These are phyloP conservation scores for Maniola hyperantus DNA, from an alignment of 2,888 invertebrate species.

Conservation along the genomic window DNA sequence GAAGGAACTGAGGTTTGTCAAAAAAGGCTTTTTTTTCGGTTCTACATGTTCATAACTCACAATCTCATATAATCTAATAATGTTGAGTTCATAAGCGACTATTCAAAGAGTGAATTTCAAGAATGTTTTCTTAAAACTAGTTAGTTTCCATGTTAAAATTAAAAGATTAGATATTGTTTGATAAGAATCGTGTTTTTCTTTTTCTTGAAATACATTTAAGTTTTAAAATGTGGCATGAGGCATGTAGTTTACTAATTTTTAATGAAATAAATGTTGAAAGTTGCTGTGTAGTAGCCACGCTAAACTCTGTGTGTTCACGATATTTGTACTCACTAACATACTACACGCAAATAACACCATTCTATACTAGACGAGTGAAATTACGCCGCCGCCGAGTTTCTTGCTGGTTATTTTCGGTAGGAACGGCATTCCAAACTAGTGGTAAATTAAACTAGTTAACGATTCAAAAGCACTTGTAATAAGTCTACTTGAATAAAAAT, in stretches of 20 bases:
- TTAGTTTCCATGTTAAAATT: neutral
- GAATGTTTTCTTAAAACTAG: conserved; percentile 37
- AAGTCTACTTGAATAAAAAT: too few relatives aligned
- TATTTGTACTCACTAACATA: conserved; percentile 22
- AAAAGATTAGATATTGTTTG: neutral
- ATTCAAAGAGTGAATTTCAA: conserved; percentile 53
- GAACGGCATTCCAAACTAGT: too few relatives aligned
- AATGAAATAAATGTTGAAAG: conserved; percentile 11
- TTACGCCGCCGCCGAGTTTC: too few relatives aligned
- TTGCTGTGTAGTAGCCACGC: conserved; percentile 33
- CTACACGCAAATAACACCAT: conserved; percentile 10
- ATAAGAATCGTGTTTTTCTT: neutral
- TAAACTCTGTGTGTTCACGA: conserved; percentile 24
- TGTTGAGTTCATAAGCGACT: conserved; percentile 17
- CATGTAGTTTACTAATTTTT: conserved; percentile 54
- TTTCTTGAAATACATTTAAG: conserved; percentile 57
- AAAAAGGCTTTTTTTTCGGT: conserved; percentile 55
- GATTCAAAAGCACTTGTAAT: too few relatives aligned
- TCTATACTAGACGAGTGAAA: neutral
- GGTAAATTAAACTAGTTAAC: too few relatives aligned
- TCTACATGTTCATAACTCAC: conserved; percentile 39
- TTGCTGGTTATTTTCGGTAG: too few relatives aligned
- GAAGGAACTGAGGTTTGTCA: conserved; percentile 80
- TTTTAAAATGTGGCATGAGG: conserved; percentile 52
- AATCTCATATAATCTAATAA: conserved; percentile 31